These are phyloP conservation scores for mouse (Mus musculus) DNA, from an alignment of 2,113 vertebrate genomes.

Conservation along the genomic window GRCm39 chr8:121744501-121745000, in stretches of 20 bases:
- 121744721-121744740: neutral
- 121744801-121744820: neutral
- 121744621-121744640: neutral
- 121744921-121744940: conserved; percentile 59
- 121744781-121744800: rapidly evolving
- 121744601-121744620: too few relatives aligned
- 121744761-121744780: neutral
- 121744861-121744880: neutral
- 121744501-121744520: rapidly evolving
- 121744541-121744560: neutral
- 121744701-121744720: neutral
- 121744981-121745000: conserved; percentile 86
- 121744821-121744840: neutral
- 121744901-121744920: conserved; percentile 3
- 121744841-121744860: neutral
- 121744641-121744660: too few relatives aligned
- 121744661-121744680: neutral
- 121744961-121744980: conserved; percentile 78
- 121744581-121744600: neutral
- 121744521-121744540: too few relatives aligned
- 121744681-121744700: neutral
- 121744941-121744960: conserved; percentile 76
- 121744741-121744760: neutral
- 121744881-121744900: conserved; percentile 21
- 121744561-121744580: neutral